Base-by-base conservation (phyloP, 2,888 invertebrate species). In the Synanthedon tipuliformis region DNA sequence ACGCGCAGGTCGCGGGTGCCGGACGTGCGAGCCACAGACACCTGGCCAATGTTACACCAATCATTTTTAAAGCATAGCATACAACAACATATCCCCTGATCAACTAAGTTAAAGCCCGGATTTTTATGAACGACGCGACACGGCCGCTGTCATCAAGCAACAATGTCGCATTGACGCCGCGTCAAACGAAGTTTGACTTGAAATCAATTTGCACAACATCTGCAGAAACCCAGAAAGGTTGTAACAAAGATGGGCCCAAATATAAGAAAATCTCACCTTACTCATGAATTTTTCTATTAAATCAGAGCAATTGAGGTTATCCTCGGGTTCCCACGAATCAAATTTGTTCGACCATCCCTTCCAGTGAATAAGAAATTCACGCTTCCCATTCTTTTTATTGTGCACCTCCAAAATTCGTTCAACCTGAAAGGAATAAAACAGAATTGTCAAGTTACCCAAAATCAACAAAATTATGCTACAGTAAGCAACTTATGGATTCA, bases 241-340 rank as follows among this genome's bases (percentile, higher is more conserved):
- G 23, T 4, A 4, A 8, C 27, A 34, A 2, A 34, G 4, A 4
- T 23, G 23, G 23, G 18, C 1, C 27, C 1, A 27, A 27, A 27
- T 5, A 27, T 4, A 27, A 27, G 27, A 34, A 0, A 34, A 34
- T 34, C 34, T 58, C 64, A 92, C 89, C 78, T 93, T 92, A 16
- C 89, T 89, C 90, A 93, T 91, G 67, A 93, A 95, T 63, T 90
- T 92, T 13, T 90, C 87, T 40, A 95, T 92, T 7, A 94, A 76
- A 50, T 94, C 93, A 0, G 90, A 80, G 69, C 95, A 95, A 63
- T 91, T 91, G 52, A 95, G 84, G 73, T 95, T 91, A 52, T 89
- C 89, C 69, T 95, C 94, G 0, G 94, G 94, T 71, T 95, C 95
- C 95, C 95, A 95, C 0, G 94, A 93, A 68, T 94, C 93, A 56